Base-by-base conservation (phyloP, 2,797 vertebrate species). In the Arremon aurantiirostris region DNA sequence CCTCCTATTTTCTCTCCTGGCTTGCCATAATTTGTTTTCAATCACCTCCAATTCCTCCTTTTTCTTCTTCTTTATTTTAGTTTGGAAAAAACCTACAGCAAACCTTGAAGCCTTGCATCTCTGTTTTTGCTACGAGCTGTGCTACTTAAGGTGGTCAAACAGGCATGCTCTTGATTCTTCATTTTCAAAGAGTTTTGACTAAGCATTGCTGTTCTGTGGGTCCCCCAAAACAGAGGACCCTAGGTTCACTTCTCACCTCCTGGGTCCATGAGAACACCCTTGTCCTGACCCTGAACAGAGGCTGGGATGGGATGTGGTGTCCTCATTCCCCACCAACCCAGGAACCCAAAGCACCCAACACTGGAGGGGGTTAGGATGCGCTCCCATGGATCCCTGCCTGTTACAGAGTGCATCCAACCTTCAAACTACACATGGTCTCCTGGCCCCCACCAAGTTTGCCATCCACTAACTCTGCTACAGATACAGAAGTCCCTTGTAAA, bases 201-300 rank as follows among this genome's bases (percentile, higher is more conserved):
- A 30, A 68, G 56, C 16, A 18, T 14, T 90, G n/a, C 9, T 46
- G 19, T 46, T 70, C 15, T 81, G 52, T 46, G 21, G 8, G 19
- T 13, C 35, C 15, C 22, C 47, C 23, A 14, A 69, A 66, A 19
- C 34, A 80, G 26, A 18, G 24, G 20, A 27, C 41, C 20, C 11
- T 32, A 46, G 9, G 28, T 63, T 49, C 49, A 34, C 7, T 52
- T 61, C 76, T 66, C 41, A 63, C 8, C 21, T 70, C 47, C 64
- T 28, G 12, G 11, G 8, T n/a, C 41, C 30, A 13, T 1, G 10
- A 55, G 20, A 46, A 22, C 14, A 41, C 6, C 15, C 11, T 35
- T 42, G 34, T 22, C 19, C 30, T 1, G 0, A 35, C 5, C 6
- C n/a, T 27, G 39, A 59, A 11, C 3, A 34, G 55, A 44, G 30